phyloP scores from a whole-genome alignment of 2,888 invertebrate species.

The Drosophila hamatofila region DNA sequence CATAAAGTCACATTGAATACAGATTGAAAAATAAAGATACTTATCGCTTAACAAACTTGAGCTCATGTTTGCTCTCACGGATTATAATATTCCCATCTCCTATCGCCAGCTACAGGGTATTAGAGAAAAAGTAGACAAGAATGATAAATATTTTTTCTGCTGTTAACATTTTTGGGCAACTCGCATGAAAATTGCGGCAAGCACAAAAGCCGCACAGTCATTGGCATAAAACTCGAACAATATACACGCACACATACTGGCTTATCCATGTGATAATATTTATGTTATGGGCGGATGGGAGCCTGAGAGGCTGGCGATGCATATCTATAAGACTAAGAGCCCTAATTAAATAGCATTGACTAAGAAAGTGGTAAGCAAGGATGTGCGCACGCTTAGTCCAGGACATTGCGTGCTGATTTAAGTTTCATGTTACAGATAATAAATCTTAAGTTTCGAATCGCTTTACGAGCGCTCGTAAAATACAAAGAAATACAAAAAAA shows the following conservation, averaged over 20 bases:
- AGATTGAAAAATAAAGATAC: background rate
- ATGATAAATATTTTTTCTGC: constrained; percentile 32
- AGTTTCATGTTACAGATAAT: constrained; percentile 74
- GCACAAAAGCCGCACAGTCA: constrained; percentile 49
- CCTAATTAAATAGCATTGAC: constrained; percentile 71
- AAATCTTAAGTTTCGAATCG: constrained; percentile 77
- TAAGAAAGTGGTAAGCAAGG: constrained; percentile 70
- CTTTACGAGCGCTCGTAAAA: constrained; percentile 77
- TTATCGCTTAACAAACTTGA: too few relatives aligned
- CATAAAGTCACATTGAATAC: background rate
- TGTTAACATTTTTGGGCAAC: constrained; percentile 59
- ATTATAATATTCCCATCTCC: background rate
- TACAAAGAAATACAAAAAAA: constrained; percentile 48
- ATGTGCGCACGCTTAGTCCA: constrained; percentile 17
- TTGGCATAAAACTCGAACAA: constrained; percentile 58
- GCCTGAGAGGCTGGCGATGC: constrained; percentile 16
- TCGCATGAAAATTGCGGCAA: constrained; percentile 10
- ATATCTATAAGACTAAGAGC: constrained; percentile 52
- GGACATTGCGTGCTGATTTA: constrained; percentile 55
- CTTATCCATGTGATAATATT: constrained; percentile 51
- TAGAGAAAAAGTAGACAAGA: constrained; percentile 1
- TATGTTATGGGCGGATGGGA: background rate
- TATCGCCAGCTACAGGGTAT: background rate
- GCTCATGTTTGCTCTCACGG: background rate
- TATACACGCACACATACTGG: background rate